These are phyloP conservation scores for Papilio elwesi DNA, from an alignment of 2,888 invertebrate genomes.

Conservation along the genomic window DNA sequence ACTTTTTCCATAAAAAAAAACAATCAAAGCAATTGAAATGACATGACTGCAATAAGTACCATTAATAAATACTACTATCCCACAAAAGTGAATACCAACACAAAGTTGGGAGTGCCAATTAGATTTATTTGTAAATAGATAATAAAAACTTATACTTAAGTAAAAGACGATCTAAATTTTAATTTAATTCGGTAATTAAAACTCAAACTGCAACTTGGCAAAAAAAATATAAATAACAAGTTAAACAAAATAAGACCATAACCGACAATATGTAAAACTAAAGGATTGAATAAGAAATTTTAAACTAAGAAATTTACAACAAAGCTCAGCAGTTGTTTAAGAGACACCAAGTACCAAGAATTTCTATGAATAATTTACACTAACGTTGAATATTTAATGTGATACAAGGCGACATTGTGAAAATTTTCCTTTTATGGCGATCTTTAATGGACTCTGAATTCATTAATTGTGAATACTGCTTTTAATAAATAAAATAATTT, in stretches of 20 bases:
- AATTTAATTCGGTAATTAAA: neutral
- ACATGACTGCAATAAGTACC: no score
- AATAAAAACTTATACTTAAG: no score
- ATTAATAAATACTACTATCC: no score
- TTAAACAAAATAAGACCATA: neutral
- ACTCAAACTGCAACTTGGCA: neutral
- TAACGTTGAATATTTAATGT: slow-evolving; percentile 40
- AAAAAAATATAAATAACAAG: neutral
- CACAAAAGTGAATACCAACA: no score
- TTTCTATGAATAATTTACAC: slow-evolving; percentile 41
- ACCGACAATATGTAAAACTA: slow-evolving; percentile 25
- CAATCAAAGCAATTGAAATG: no score
- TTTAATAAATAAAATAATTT: neutral
- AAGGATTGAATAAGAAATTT: slow-evolving; percentile 29
- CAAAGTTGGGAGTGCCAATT: no score
- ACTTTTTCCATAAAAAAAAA: no score
- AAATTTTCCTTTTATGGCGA: slow-evolving; percentile 26
- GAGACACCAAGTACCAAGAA: slow-evolving; percentile 37
- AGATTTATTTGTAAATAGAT: no score
- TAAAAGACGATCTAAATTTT: no score
- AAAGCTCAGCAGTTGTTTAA: slow-evolving; percentile 39
- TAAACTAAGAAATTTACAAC: slow-evolving; percentile 35
- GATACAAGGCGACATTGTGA: slow-evolving; percentile 34
- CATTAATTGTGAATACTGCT: slow-evolving; percentile 12
- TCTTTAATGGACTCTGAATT: slow-evolving; percentile 27